Percentiles rank a stretch among this genome's conserved stretches.
Evolutionary conservation across 2,113 vertebrate genomes (phyloP).

Genomic region (Redunca redunca): DNA sequence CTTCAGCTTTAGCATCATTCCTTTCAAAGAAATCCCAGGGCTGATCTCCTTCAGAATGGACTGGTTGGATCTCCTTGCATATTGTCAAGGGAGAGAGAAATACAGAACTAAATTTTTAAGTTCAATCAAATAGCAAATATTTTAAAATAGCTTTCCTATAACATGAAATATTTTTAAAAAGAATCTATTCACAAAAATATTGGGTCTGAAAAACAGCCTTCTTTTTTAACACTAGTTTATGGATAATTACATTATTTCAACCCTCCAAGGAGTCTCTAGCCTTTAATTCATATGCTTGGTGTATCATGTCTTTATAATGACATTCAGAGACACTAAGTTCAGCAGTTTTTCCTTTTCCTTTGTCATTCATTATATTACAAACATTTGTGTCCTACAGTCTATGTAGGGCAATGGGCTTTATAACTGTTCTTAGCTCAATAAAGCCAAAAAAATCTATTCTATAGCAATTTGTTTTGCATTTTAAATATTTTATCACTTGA

Average conservation of each 20-base stretch:
- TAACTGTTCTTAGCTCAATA: slow-evolving; percentile 51
- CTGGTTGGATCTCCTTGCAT: too few relatives aligned
- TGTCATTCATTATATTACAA: slow-evolving; percentile 55
- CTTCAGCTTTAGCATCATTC: too few relatives aligned
- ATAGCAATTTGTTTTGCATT: slow-evolving; percentile 47
- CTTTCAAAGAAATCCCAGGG: too few relatives aligned
- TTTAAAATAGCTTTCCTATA: slow-evolving; percentile 9
- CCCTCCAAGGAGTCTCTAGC: slow-evolving; percentile 28
- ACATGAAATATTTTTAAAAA: slow-evolving; percentile 40
- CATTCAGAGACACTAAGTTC: slow-evolving; percentile 36
- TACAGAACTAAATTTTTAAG: neutral
- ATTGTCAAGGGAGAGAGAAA: neutral
- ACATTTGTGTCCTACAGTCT: slow-evolving; percentile 50
- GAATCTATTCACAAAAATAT: slow-evolving; percentile 2
- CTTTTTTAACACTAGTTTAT: neutral
- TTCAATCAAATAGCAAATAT: neutral
- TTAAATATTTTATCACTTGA: slow-evolving; percentile 46
- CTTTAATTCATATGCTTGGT: slow-evolving; percentile 52
- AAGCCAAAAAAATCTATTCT: slow-evolving; percentile 17
- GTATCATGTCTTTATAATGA: slow-evolving; percentile 47
- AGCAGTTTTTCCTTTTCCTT: slow-evolving; percentile 43
- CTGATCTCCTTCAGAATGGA: too few relatives aligned
- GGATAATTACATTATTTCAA: slow-evolving; percentile 42
- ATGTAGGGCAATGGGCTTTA: slow-evolving; percentile 47
- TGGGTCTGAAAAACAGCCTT: neutral